A percentile compares a stretch with the other conserved stretches of the same genome.
phyloP scores from a whole-genome alignment of 2,888 invertebrate genomes.

The Habrosyne pyritoides region DNA sequence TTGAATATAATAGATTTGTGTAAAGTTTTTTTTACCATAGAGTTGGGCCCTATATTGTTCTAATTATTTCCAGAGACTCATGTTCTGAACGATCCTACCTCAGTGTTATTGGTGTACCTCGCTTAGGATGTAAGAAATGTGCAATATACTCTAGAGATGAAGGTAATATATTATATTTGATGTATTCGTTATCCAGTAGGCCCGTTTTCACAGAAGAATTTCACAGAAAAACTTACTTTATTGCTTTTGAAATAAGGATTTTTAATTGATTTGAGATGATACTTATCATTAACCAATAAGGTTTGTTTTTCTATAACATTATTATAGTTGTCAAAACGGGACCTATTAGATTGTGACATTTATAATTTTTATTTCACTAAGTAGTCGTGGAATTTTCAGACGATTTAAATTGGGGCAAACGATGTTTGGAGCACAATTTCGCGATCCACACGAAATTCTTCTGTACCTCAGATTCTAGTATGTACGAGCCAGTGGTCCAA shows the following conservation, averaged over 20 bases:
- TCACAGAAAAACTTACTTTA: too few relatives aligned
- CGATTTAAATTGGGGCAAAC: constrained; percentile 85
- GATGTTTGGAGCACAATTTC: constrained; percentile 94
- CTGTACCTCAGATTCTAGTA: constrained; percentile 92
- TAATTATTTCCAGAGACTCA: constrained; percentile 61
- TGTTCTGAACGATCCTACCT: constrained; percentile 79
- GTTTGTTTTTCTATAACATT: too few relatives aligned
- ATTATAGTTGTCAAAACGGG: too few relatives aligned
- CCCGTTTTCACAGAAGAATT: too few relatives aligned
- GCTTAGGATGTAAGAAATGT: constrained; percentile 85
- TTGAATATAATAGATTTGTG: background rate
- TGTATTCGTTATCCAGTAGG: too few relatives aligned
- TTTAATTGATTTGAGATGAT: too few relatives aligned
- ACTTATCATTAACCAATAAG: too few relatives aligned
- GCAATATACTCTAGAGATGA: constrained; percentile 78
- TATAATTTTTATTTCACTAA: too few relatives aligned
- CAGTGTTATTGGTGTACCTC: constrained; percentile 84
- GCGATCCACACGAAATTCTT: constrained; percentile 96
- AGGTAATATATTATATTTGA: constrained; percentile 55
- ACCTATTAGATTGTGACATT: too few relatives aligned
- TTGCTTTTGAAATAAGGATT: too few relatives aligned
- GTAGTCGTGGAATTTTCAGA: constrained; percentile 37
- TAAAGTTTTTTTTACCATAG: too few relatives aligned
- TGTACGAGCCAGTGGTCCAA: constrained; percentile 88
- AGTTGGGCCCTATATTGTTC: too few relatives aligned